Base-by-base conservation (phyloP, 2,888 invertebrate genomes). In the Athalia cordata region DNA sequence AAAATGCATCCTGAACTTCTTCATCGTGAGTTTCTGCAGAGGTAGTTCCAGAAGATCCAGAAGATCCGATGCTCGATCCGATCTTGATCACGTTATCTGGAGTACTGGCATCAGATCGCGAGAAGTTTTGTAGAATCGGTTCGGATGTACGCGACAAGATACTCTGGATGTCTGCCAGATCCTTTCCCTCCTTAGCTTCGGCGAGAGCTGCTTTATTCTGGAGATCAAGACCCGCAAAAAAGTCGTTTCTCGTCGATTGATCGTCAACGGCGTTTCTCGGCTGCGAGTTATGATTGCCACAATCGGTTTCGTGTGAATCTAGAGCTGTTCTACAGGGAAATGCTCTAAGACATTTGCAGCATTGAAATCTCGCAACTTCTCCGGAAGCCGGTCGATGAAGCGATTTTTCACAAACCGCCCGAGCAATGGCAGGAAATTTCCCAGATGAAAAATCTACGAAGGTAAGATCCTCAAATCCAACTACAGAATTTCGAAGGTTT, bases 161-260 rank as follows among this genome's bases (percentile, higher is more conserved):
- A 49, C 96, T 95, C 87, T 95, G 95, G 81, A 97, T 96, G 86
- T 97, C 97, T 65, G 97, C 97, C 81, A 97, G 91, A 85, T 97
- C 97, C 87, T 94, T 94, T 49, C 93, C 93, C 72, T 89, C 88
- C 47, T 86, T 88, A 0, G 87, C 86, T 52, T 88, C 89, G 4
- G 82, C 83, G 64, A 88, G 9, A 6, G 93, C 93, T 0, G 94
- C 92, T 82, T 94, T 94, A 88, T 95, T 95, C 86, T 94, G 94
- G 59, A 96, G 92, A 86, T 96, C 95, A 45, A 97, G 91, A 81
- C 95, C 94, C 0, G 96, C 95, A 86, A 97, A 95, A 88, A 97
- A 97, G 83, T 96, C 95, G 79, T 95, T 95, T 59, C 96, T 92
- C 67, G 92, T 92, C 45, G 94, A 93, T 5, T 88, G 87, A 75